Conservation (phyloP, 1,140 invertebrate genomes). For the Adoxophyes honmai region DNA sequence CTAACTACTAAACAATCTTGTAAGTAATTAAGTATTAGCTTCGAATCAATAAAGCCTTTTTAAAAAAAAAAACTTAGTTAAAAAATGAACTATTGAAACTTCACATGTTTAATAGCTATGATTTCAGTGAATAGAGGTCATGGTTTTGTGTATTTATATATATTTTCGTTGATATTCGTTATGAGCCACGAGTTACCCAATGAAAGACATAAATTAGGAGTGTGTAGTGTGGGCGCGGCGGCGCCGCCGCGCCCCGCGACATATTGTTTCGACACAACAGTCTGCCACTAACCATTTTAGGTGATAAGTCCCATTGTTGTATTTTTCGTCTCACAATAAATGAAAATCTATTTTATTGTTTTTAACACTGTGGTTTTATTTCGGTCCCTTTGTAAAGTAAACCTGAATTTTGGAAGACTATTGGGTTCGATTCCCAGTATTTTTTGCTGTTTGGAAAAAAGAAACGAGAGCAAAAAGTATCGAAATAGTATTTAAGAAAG, state of each 20-base stretch:
- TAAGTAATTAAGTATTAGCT: slow-evolving; percentile 77
- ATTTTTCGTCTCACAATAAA: slow-evolving; percentile 78
- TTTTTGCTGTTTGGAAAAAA: no score
- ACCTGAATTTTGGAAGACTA: no score
- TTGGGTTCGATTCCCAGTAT: no score
- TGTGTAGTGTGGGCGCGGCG: slow-evolving; percentile 33
- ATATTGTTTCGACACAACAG: slow-evolving; percentile 72
- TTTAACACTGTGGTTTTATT: slow-evolving; percentile 69
- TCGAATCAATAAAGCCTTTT: slow-evolving; percentile 75
- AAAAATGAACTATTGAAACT: slow-evolving; percentile 68
- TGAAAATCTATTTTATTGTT: slow-evolving; percentile 78
- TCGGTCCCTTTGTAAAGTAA: slow-evolving; percentile 1
- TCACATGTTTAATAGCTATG: slow-evolving; percentile 72
- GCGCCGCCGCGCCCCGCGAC: slow-evolving; percentile 30
- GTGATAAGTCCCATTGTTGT: slow-evolving; percentile 76
- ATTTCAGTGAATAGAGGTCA: slow-evolving; percentile 69
- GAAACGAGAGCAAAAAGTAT: no score
- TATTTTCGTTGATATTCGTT: slow-evolving; percentile 72
- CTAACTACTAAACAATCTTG: slow-evolving; percentile 72
- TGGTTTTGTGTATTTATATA: slow-evolving; percentile 69
- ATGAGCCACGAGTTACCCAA: slow-evolving; percentile 67
- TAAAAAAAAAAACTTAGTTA: slow-evolving; percentile 71
- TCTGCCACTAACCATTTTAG: slow-evolving; percentile 76
- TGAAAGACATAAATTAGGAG: slow-evolving; percentile 75
- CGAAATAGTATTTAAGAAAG: no score